Evolutionary conservation across 2,113 vertebrate genomes (phyloP).

Genomic region (Periophthalmus modestus): DNA sequence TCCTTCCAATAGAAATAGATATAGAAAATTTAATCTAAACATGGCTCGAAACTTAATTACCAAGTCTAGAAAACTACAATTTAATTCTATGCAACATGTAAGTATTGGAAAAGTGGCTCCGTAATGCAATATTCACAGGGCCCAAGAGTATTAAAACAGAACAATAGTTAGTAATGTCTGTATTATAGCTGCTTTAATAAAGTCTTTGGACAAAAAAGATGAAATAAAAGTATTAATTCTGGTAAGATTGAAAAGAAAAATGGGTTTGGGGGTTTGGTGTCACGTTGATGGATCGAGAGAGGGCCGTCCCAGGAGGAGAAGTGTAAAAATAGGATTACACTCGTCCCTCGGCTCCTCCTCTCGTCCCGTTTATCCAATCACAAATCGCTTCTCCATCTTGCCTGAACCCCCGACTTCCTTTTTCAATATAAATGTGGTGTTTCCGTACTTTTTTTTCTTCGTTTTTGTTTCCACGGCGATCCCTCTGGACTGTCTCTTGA

Average conservation of each 20-base stretch:
- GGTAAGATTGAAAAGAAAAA: conserved; percentile 13
- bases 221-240: conserved; percentile 7
- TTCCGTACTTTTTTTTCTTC: conserved; percentile 18
- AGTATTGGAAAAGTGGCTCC: background rate
- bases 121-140: background rate
- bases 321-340: conserved; percentile 71
- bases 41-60: background rate
- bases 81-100: conserved; percentile 1
- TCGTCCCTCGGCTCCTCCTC: conserved; percentile 58
- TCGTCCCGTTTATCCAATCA: conserved; percentile 66
- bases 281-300: conserved; percentile 70
- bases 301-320: conserved; percentile 63
- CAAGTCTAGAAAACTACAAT: background rate
- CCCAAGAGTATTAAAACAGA: conserved; percentile 1
- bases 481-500: conserved; percentile 44
- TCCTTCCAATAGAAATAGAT: background rate
- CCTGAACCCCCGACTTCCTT: conserved; percentile 7
- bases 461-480: conserved; percentile 33
- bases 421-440: background rate
- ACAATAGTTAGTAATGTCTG: background rate
- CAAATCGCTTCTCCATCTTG: conserved; percentile 42
- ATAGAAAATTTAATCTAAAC: conserved; percentile 3
- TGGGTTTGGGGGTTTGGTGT: conserved; percentile 64
- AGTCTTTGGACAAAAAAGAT: background rate
- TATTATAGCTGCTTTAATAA: conserved; percentile 4